Evolutionary conservation across 2,888 invertebrate genomes (phyloP), one percentile per base, ranked within the genome.

Genomic region (Dichetophora obliterata): DNA sequence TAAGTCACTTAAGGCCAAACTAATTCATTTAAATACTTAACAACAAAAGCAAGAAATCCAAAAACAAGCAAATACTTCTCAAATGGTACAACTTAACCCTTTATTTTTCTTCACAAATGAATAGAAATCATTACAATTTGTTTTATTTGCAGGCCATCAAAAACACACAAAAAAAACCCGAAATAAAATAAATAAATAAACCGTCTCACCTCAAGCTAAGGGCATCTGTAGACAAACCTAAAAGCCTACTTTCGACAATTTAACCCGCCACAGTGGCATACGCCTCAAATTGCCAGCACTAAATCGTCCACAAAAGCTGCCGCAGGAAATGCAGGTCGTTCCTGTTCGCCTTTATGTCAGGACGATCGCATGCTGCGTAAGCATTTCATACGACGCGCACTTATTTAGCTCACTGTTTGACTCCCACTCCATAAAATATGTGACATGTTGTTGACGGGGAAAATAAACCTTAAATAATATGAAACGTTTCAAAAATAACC

Each of bases 21-120:
- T 73, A 73, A 73, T 61, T 63, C 63, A 73, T 63, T 73, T 73
- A 73, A 61, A 61, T 73, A 54, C 72, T 73, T 61, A 16, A 43
- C 19, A 61, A 63, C 63, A 73, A 63, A 31, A 73, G 27, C 31
- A 63, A 37, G 43, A 71, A 43, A 43, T 11, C 43, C 14, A 43
- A 11, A 43, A 43, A 6, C 43, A 43, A 11, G 14, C 43, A 43
- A 43, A 43, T 11, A 1, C 43, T 43, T 43, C 11, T 43, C 43
- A 14, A 43, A 43, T 2, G 1, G 11, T 43, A 11, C 14, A 11
- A 43, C 11, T 14, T 43, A 43, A 43, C 43, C 43, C 43, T 43
- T 48, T 19, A 43, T 48, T 14, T 24, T n/a, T 22, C 19, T 5
- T 14, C 16, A n/a, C 22, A 19, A 34, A 66, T 48, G 48, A 19